Base-by-base conservation (phyloP, 2,888 invertebrate species). In the Sminthurinus aureus region DNA sequence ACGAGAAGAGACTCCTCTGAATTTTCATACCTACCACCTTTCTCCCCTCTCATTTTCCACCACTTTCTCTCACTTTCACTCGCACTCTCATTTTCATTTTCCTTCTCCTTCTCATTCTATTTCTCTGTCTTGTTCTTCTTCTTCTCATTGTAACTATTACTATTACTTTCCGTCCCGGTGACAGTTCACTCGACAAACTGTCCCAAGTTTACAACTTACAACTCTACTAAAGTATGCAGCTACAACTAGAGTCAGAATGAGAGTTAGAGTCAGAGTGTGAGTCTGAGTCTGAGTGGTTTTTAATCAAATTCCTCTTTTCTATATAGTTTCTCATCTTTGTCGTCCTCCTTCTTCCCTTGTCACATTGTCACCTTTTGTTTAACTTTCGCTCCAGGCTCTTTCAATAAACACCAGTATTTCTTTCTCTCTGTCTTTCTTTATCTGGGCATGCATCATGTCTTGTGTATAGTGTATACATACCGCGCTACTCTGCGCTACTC, bases 261-360 rank as follows among this genome's bases (percentile, higher is more conserved):
- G 15, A 67, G 20, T n/a, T n/a, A n/a, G n/a, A n/a, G 58, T 58
- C 22, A 71, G 22, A 71, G 67, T 0, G 1, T 12, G 15, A 67
- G 20, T n/a, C 67, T 3, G 8, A n/a, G 26, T n/a, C 26, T 66
- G 78, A 78, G 78, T 78, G 66, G 78, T 78, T 78, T 78, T 78
- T 78, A 78, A 78, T 78, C 64, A 78, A 78, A 78, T 22, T 66
- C 78, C 26, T 20, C 22, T 58, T 20, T 22, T 15, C 22, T 58
- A n/a, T 20, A 20, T 58, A 18, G 20, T 22, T 38, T 38, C 69
- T 20, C 69, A n/a, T 22, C 69, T 71, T 71, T 71, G n/a, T 71
- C 71, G 22, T 71, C 71, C 24, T 24, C 69, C 20, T 69, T 12
- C 77, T 52, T 58, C 58, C 77, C 15, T 11, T 64, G 78, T 38